Conservation (phyloP, 2,797 vertebrate species). For the Melanitta fusca region DNA sequence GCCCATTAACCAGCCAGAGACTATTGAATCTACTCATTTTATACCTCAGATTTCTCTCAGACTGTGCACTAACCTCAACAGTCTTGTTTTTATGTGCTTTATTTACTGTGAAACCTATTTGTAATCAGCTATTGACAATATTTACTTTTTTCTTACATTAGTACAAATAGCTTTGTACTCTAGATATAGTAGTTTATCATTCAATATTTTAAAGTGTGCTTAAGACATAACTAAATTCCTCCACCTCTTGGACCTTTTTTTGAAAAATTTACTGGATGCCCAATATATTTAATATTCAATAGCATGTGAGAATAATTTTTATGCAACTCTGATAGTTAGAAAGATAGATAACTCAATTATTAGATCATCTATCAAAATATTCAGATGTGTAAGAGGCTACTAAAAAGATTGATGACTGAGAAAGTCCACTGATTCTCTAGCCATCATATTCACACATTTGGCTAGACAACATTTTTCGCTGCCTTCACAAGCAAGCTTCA, state of each 20-base stretch:
- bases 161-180: slow-evolving; percentile 17
- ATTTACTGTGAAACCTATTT: slow-evolving; percentile 20
- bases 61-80: not conserved
- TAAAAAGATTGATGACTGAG: slow-evolving; percentile 96
- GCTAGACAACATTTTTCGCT: slow-evolving; percentile 91
- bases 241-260: slow-evolving; percentile 87
- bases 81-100: slow-evolving; percentile 45
- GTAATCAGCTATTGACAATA: slow-evolving; percentile 9
- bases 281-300: slow-evolving; percentile 99
- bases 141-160: not conserved
- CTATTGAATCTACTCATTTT: slow-evolving; percentile 17
- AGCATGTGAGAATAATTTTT: slow-evolving; percentile 99
- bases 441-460: slow-evolving; percentile 95
- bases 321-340: slow-evolving; percentile 97
- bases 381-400: slow-evolving; percentile 91
- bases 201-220: slow-evolving; percentile 66
- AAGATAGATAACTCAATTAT: slow-evolving; percentile 99
- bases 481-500: slow-evolving; percentile 97
- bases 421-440: slow-evolving; percentile 91
- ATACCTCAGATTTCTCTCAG: slow-evolving; percentile 7
- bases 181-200: slow-evolving; percentile 14
- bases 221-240: slow-evolving; percentile 77
- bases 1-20: slow-evolving; percentile 5
- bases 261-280: slow-evolving; percentile 92
- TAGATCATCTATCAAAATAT: slow-evolving; percentile 95